Evolutionary conservation across 2,888 invertebrate genomes (phyloP).

Genomic region (Icerya purchasi): DNA sequence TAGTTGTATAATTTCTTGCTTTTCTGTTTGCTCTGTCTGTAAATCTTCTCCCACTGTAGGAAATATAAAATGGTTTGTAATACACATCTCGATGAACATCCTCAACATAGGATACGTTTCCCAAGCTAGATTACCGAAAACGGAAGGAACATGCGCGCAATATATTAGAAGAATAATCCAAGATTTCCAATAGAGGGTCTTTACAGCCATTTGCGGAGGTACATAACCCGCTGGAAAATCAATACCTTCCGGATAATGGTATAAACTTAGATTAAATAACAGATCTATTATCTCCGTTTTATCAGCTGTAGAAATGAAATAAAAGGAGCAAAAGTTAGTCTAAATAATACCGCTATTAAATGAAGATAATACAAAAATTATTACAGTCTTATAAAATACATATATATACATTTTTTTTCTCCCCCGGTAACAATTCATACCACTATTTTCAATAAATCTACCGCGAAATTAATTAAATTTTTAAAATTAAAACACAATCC

Average conservation of each 20-base stretch:
- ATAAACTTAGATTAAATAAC: slow-evolving; percentile 71
- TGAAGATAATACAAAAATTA: too few relatives aligned
- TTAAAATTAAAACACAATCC: background rate
- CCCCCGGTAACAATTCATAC: too few relatives aligned
- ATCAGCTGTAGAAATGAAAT: slow-evolving; percentile 37
- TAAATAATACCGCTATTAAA: too few relatives aligned
- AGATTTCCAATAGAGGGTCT: slow-evolving; percentile 84
- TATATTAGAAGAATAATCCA: slow-evolving; percentile 73
- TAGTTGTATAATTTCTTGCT: slow-evolving; percentile 61
- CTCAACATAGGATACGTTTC: slow-evolving; percentile 73
- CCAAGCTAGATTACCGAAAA: slow-evolving; percentile 71
- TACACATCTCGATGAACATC: slow-evolving; percentile 86
- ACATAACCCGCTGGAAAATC: slow-evolving; percentile 52
- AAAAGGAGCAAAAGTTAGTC: too few relatives aligned
- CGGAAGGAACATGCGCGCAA: slow-evolving; percentile 75
- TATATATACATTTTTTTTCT: too few relatives aligned
- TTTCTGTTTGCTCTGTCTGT: slow-evolving; percentile 46
- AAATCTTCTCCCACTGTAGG: slow-evolving; percentile 43
- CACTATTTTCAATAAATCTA: too few relatives aligned
- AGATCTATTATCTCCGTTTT: slow-evolving; percentile 71
- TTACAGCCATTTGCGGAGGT: slow-evolving; percentile 76
- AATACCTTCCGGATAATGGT: slow-evolving; percentile 82
- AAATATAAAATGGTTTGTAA: slow-evolving; percentile 61
- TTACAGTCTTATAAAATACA: too few relatives aligned
- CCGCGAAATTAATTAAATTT: too few relatives aligned